Conservation (phyloP, 1,140 invertebrate genomes). For the Caerostris extrusa region DNA sequence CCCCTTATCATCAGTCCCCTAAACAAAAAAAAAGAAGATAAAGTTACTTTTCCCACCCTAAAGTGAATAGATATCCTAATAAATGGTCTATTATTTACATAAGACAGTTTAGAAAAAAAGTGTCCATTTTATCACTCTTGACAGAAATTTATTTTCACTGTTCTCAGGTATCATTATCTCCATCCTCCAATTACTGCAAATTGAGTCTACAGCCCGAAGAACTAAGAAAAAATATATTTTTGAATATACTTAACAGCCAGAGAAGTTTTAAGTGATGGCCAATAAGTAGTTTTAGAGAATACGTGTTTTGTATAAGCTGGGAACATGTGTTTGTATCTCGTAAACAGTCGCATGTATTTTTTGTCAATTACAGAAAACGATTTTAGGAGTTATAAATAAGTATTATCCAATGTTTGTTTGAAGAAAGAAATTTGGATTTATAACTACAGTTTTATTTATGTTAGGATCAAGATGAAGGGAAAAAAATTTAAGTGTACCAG, state of each 20-base stretch:
- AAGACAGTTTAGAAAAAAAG: not conserved
- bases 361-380: not conserved
- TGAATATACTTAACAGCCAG: not conserved
- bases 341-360: not conserved
- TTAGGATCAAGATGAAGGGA: no score
- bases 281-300: not conserved
- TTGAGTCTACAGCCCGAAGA: not conserved
- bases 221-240: not conserved
- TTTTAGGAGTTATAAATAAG: not conserved
- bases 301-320: not conserved
- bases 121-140: constrained; percentile 1
- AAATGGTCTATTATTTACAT: not conserved
- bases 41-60: not conserved
- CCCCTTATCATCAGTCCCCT: not conserved
- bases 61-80: not conserved
- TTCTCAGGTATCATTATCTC: not conserved
- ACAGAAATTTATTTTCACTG: not conserved
- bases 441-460: no score
- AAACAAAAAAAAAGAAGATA: not conserved
- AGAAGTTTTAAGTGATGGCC: not conserved
- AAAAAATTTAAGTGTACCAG: no score
- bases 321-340: not conserved
- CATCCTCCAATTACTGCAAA: not conserved
- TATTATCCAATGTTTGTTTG: not conserved
- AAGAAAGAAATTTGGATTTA: not conserved